A percentile compares a stretch with the other conserved stretches of the same genome.
Conservation (phyloP, 2,797 vertebrate species). For the Mormyrops boulengeri region DNA sequence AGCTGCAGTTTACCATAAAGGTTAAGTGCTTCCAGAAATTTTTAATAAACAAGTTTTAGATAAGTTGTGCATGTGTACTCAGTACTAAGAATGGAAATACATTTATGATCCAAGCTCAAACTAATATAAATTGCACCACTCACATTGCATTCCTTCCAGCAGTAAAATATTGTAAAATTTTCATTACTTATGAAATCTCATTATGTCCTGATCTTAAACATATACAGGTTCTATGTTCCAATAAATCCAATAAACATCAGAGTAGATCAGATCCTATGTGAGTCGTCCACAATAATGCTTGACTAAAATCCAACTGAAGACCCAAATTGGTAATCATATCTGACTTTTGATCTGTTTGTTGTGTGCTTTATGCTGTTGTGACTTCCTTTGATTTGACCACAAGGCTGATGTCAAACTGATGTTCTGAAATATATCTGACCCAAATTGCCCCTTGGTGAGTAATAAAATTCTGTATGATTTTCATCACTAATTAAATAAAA, state of each 20-base stretch:
- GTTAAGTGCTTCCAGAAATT: neutral
- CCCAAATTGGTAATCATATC: neutral
- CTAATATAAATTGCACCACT: neutral
- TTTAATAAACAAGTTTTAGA: neutral
- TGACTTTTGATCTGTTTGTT: neutral
- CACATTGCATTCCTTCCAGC: neutral
- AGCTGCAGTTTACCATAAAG: conserved; percentile 15
- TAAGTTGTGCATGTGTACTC: neutral
- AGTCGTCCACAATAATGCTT: neutral
- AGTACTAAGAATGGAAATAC: neutral
- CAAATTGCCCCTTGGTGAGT: neutral
- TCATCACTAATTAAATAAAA: neutral
- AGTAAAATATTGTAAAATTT: neutral
- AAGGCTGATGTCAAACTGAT: neutral
- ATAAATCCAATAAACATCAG: neutral
- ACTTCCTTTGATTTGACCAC: neutral
- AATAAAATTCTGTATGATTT: neutral
- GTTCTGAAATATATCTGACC: neutral
- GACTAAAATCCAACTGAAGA: conserved; percentile 3
- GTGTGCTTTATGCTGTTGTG: neutral
- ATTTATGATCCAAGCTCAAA: neutral
- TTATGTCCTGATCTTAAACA: neutral
- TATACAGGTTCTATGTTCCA: neutral
- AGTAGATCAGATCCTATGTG: neutral
- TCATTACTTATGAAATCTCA: neutral